These are phyloP conservation scores for Apamea epomidion DNA, from an alignment of 2,888 invertebrate genomes.

Conservation along the genomic window DNA sequence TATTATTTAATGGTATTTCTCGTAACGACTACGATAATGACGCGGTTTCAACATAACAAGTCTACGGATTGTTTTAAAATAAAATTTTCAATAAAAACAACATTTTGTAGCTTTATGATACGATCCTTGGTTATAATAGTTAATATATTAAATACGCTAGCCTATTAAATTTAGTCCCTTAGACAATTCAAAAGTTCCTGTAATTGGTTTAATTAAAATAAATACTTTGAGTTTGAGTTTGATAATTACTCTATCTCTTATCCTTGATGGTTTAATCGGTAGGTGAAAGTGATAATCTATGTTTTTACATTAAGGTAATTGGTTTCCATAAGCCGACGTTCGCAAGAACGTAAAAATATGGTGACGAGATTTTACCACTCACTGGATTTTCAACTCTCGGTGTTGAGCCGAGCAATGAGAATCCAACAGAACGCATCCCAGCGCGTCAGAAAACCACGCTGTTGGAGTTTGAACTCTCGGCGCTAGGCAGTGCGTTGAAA, in stretches of 20 bases:
- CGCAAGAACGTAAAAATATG: too few relatives aligned
- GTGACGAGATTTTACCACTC: background rate
- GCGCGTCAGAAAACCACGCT: too few relatives aligned
- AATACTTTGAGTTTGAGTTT: too few relatives aligned
- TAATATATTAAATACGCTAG: background rate
- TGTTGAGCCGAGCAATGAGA: too few relatives aligned
- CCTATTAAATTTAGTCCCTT: too few relatives aligned
- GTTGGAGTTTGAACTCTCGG: background rate
- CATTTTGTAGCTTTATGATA: background rate
- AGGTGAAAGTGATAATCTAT: background rate
- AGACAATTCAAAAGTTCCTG: too few relatives aligned
- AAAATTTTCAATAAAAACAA: background rate
- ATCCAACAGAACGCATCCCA: too few relatives aligned
- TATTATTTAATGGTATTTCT: constrained; percentile 52
- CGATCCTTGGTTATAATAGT: background rate
- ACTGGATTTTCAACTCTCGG: background rate
- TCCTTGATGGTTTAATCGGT: background rate
- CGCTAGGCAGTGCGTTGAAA: too few relatives aligned
- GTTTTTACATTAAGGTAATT: background rate
- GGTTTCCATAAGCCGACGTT: too few relatives aligned
- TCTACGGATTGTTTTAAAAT: constrained; percentile 1
- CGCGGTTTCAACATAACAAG: constrained; percentile 7
- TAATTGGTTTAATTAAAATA: too few relatives aligned
- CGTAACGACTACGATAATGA: constrained; percentile 40
- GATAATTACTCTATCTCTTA: background rate